Evolutionary conservation across 2,888 invertebrate species (phyloP), one percentile per base, ranked within the genome.

Genomic region (Sympetrum striolatum): DNA sequence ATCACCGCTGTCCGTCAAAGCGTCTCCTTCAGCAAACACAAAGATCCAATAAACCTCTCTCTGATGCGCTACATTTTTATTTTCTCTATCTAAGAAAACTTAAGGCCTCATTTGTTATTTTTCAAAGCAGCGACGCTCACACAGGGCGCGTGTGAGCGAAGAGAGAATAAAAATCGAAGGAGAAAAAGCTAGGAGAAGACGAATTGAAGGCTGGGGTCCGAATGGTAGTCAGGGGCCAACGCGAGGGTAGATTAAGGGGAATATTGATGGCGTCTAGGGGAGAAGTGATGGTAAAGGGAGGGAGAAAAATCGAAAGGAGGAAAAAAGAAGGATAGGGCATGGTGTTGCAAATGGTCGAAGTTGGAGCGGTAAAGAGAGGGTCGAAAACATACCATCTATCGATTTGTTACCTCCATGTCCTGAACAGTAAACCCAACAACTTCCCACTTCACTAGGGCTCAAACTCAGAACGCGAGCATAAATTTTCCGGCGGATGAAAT

Each of bases 361-460:
- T 15, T 31, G 6, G 53, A 15, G 31, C 18, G 10, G 64, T 53
- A 8, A 25, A 48, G 86, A n/a, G 31, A 64, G 86, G 86, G 60
- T 4, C 35, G 86, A 64, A 86, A 86, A 86, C 86, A 64, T 86
- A 60, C 86, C 58, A 37, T 86, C 86, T 14, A 86, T 86, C 86
- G 86, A 86, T 86, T 86, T 86, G 86, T 86, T 86, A 86, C 86
- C 60, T 86, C 86, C 37, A 64, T 86, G 60, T 86, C 37, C 86
- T 22, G 37, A 53, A 37, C 60, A 64, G 60, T 86, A 86, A 86
- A 86, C 86, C 60, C 39, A 86, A 86, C 86, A 86, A 60, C 86
- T 86, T 86, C 86, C 86, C 86, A 60, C 86, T 86, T 86, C 86
- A 60, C 86, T 39, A 86, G 60, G 86, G 37, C 86, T 60, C 37